These are phyloP conservation scores for Tokudaia muenninki DNA, from an alignment of 2,797 vertebrate genomes.

Conservation along the genomic window DNA sequence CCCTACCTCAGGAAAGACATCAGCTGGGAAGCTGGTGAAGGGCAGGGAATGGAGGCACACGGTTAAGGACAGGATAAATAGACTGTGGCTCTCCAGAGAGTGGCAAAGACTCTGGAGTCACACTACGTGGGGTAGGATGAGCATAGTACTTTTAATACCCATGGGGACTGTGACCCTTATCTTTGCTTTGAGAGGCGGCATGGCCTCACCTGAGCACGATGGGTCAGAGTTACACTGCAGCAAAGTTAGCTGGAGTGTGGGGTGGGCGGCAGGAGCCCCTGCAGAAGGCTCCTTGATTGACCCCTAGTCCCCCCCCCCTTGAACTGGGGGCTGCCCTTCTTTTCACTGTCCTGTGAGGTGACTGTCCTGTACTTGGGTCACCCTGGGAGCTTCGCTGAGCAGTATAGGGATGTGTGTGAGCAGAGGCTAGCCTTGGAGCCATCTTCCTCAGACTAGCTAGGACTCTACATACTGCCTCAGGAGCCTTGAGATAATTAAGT, in stretches of 20 bases:
- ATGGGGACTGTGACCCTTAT: neutral
- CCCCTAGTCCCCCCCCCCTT: neutral
- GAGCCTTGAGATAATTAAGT: neutral
- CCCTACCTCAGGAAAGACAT: conserved; percentile 17
- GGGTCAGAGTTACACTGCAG: neutral
- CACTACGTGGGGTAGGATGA: neutral
- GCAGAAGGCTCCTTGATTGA: neutral
- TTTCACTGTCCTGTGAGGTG: neutral
- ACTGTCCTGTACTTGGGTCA: neutral
- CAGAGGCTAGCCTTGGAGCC: neutral
- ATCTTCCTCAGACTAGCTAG: neutral
- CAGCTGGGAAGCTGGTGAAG: conserved; percentile 38
- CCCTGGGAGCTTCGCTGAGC: neutral
- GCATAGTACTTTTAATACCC: neutral
- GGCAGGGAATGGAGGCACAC: neutral
- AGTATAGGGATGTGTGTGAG: neutral
- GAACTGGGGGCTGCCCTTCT: neutral
- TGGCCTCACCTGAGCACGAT: neutral
- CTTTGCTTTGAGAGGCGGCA: neutral
- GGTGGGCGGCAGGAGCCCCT: fast-evolving
- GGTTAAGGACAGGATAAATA: neutral
- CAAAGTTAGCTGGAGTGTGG: neutral
- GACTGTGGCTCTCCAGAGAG: neutral
- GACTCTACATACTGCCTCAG: neutral
- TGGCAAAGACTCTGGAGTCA: neutral